phyloP scores from a whole-genome alignment of 2,797 vertebrate genomes.

The Sparidentex hasta region DNA sequence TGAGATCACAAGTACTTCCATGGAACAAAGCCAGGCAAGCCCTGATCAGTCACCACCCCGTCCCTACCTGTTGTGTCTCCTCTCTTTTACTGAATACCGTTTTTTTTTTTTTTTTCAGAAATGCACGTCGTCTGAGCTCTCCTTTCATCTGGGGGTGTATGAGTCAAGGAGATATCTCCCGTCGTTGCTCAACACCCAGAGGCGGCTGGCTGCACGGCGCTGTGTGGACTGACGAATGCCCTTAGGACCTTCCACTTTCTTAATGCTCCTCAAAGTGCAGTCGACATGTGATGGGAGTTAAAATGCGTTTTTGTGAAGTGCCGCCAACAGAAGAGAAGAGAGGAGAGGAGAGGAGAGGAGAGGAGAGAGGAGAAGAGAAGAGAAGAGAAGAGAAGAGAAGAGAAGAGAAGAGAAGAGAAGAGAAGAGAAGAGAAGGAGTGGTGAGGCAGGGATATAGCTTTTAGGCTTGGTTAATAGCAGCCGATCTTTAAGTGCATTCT shows the following conservation, averaged over 20 bases:
- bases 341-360: constrained; percentile 32
- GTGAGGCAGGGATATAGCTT: constrained; percentile 56
- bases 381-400: constrained; percentile 22
- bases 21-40: constrained; percentile 74
- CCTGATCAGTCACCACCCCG: constrained; percentile 72
- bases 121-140: constrained; percentile 64
- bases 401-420: constrained; percentile 24
- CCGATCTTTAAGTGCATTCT: constrained; percentile 84
- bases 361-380: constrained; percentile 26
- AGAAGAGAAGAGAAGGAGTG: constrained; percentile 26
- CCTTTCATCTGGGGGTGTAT: constrained; percentile 74
- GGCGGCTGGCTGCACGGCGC: constrained; percentile 62
- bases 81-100: constrained; percentile 62
- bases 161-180: constrained; percentile 80
- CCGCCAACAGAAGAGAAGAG: constrained; percentile 18
- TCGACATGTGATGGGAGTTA: constrained; percentile 73
- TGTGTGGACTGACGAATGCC: constrained; percentile 78
- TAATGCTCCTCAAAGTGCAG: constrained; percentile 75
- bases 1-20: constrained; percentile 71
- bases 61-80: constrained; percentile 79
- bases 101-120: constrained; percentile 57
- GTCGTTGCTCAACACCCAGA: constrained; percentile 76
- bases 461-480: constrained; percentile 74
- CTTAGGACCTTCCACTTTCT: constrained; percentile 76
- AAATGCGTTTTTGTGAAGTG: constrained; percentile 73